Base-by-base conservation (phyloP, 2,888 invertebrate species). In the Leptopilina myrica region DNA sequence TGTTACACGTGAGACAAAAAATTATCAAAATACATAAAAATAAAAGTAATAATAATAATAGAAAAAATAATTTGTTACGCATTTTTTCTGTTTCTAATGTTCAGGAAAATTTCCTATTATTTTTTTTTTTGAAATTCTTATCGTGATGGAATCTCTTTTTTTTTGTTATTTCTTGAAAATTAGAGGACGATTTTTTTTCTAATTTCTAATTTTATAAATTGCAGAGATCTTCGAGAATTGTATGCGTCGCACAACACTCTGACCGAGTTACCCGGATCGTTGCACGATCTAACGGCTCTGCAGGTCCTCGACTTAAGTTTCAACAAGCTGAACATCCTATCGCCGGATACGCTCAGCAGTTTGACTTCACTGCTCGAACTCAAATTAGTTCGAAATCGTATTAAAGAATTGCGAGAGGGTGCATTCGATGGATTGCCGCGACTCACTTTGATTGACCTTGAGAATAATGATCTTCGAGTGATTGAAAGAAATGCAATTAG, bases 171-270 rank as follows among this genome's bases (percentile, higher is more conserved):
- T 62, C 9, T 20, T 62, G 15, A 59, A 59, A 59, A 59, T 59
- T n/a, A n/a, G 62, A 20, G 62, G 7, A 20, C 20, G 8, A 62
- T 49, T 67, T 7, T 49, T 49, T 15, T 14, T 20, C 20, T 49
- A 69, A 20, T 26, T 26, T 73, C 53, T 26, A 26, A 66, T 62
- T 77, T 80, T 77, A 75, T 81, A 81, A 84, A 93, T 88, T 94
- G 93, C 76, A 93, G 95, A 82, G 94, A 95, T 66, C 93, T 97
- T 67, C 95, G 96, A 91, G 94, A 94, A 84, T 91, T 97, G 46
- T 96, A 97, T 90, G 93, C 96, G 77, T 97, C 97, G 0, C 95
- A 96, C 80, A 98, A 98, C 90, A 94, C 94, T 78, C 92, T 98
- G 76, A 93, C 94, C 26, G 94, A 95, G 87, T 93, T 97, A 81